These are phyloP conservation scores for Ladona fulva DNA, from an alignment of 1,140 invertebrate species.

Conservation along the genomic window DNA sequence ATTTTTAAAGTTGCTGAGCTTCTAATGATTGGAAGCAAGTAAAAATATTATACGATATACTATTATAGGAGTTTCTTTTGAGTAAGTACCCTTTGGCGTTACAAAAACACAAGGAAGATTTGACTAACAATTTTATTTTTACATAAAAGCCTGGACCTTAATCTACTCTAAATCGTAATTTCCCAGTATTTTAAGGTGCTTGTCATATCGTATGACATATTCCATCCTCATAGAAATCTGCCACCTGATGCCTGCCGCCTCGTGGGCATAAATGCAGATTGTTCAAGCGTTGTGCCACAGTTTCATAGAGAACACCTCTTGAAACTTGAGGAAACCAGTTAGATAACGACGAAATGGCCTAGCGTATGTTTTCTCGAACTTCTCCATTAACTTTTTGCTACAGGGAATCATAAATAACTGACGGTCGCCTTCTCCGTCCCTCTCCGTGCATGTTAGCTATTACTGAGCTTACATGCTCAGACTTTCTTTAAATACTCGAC, in stretches of 20 bases:
- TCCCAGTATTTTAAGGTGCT: neutral
- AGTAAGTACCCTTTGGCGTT: neutral
- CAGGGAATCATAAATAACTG: conserved; percentile 18
- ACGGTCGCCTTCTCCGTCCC: conserved; percentile 19
- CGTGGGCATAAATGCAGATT: neutral
- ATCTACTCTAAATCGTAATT: conserved; percentile 9
- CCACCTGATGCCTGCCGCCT: neutral
- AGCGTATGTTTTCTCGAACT: conserved; percentile 15
- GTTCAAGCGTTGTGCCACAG: neutral
- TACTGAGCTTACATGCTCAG: too few species aligned
- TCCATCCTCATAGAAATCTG: conserved; percentile 17
- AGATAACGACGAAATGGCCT: neutral
- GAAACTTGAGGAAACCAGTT: neutral
- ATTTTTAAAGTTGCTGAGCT: too few species aligned
- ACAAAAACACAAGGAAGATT: neutral
- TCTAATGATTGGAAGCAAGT: too few species aligned
- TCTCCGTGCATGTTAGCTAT: conserved; percentile 21
- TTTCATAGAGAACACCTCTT: neutral
- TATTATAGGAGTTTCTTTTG: too few species aligned
- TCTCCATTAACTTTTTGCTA: conserved; percentile 15
- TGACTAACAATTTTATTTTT: neutral
- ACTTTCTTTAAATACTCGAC: conserved; percentile 23
- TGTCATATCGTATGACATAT: conserved; percentile 15
- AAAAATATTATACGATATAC: too few species aligned
- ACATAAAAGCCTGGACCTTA: too few species aligned